Evolutionary conservation across 2,797 vertebrate species (phyloP).

Genomic region (Hoplostethus mediterraneus): DNA sequence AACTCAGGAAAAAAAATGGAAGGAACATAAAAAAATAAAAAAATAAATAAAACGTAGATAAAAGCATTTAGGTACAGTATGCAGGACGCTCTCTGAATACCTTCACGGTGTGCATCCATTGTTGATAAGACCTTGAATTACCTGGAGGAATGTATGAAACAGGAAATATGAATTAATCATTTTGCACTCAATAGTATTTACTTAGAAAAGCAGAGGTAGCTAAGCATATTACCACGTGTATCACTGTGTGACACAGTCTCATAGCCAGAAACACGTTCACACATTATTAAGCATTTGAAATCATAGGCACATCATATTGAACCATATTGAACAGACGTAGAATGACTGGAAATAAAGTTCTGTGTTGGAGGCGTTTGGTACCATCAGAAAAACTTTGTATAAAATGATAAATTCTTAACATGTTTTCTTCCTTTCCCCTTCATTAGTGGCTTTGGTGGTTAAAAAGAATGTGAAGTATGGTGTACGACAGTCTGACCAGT

Average conservation of each 20-base stretch:
- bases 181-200: slow-evolving; percentile 24
- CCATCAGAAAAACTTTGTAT: no score
- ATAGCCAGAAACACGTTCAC: neutral
- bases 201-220: slow-evolving; percentile 22
- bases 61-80: slow-evolving; percentile 41
- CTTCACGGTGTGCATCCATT: slow-evolving; percentile 96
- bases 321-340: neutral
- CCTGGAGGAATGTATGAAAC: slow-evolving; percentile 81
- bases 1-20: slow-evolving; percentile 55
- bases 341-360: no score
- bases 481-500: no score
- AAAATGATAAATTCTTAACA: no score
- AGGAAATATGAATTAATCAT: slow-evolving; percentile 58
- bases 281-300: slow-evolving; percentile 1
- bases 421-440: no score
- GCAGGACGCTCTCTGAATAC: slow-evolving; percentile 77
- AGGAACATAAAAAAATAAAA: slow-evolving; percentile 25
- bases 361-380: no score
- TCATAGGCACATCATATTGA: neutral
- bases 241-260: slow-evolving; percentile 5
- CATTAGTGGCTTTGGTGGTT: no score
- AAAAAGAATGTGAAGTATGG: neutral
- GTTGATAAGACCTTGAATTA: slow-evolving; percentile 93
- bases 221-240: slow-evolving; percentile 15
- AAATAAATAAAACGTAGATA: slow-evolving; percentile 13